phyloP scores from a whole-genome alignment of 2,113 vertebrate genomes.

The Noturus placidus region DNA sequence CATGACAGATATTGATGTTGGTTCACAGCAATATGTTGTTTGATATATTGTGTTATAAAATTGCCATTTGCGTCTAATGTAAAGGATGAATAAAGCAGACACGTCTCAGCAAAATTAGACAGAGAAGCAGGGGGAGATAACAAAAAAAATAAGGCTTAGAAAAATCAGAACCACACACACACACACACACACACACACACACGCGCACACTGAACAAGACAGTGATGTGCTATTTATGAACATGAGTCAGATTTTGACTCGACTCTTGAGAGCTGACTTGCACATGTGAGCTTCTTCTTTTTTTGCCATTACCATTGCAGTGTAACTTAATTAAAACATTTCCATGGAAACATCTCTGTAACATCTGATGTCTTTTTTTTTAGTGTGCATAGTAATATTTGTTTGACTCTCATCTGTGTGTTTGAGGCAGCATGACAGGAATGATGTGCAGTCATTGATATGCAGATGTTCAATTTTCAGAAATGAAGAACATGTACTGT shows the following conservation, averaged over 20 bases:
- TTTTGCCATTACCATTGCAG: not conserved
- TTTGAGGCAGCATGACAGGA: not conserved
- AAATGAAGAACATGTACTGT: too few species aligned
- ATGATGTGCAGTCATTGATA: not conserved
- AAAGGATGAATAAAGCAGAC: not conserved
- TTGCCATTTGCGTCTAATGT: constrained; percentile 17
- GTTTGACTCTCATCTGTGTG: not conserved
- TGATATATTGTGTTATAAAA: constrained; percentile 14
- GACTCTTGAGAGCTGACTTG: not conserved
- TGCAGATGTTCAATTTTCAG: not conserved
- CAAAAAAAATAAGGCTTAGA: not conserved
- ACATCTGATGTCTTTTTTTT: not conserved
- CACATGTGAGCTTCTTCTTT: not conserved
- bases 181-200: not conserved
- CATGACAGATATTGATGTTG: not conserved
- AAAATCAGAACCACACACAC: not conserved
- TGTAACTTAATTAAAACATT: not conserved
- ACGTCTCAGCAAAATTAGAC: not conserved
- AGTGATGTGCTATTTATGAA: not conserved
- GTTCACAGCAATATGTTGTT: not conserved
- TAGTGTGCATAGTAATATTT: not conserved
- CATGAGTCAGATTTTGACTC: not conserved
- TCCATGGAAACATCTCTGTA: not conserved
- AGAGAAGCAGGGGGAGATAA: not conserved
- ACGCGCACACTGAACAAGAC: not conserved